Evolutionary conservation across 2,888 invertebrate genomes (phyloP).

Genomic region (Coenonympha glycerion): DNA sequence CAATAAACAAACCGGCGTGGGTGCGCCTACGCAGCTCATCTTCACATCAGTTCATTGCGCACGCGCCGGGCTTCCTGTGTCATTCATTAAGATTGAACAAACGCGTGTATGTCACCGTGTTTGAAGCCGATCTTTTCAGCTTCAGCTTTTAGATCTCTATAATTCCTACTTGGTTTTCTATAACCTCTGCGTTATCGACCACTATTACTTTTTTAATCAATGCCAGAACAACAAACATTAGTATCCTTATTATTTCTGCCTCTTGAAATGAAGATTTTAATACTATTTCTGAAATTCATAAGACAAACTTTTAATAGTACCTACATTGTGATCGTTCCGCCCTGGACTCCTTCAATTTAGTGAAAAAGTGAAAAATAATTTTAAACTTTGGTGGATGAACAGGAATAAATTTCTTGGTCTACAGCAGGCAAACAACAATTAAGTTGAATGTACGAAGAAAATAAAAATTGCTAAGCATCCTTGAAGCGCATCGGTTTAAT

Average conservation of each 20-base stretch:
- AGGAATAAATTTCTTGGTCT: conserved; percentile 69
- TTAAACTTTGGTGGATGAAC: conserved; percentile 17
- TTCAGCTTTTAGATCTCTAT: background rate
- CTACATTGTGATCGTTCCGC: too few relatives aligned
- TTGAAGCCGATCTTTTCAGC: background rate
- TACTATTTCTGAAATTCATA: too few relatives aligned
- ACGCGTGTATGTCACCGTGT: conserved; percentile 13
- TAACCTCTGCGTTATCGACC: too few relatives aligned
- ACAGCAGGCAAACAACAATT: conserved; percentile 71
- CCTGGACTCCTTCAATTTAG: too few relatives aligned
- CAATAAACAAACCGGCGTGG: conserved; percentile 54
- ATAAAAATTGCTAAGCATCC: conserved; percentile 75
- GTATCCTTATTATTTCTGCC: too few relatives aligned
- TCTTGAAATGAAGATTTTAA: too few relatives aligned
- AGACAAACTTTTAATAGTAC: too few relatives aligned
- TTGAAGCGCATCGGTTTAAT: conserved; percentile 74
- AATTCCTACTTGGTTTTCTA: too few relatives aligned
- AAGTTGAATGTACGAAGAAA: conserved; percentile 74
- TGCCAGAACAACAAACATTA: too few relatives aligned
- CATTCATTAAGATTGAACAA: conserved; percentile 39
- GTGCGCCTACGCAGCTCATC: conserved; percentile 70
- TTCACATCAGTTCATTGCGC: conserved; percentile 63
- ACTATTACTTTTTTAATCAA: too few relatives aligned
- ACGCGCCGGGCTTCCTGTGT: conserved; percentile 66
- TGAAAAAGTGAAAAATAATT: background rate